These are phyloP conservation scores for Nothoprocta perdicaria DNA, from an alignment of 2,113 vertebrate genomes.

Conservation along the genomic window DNA sequence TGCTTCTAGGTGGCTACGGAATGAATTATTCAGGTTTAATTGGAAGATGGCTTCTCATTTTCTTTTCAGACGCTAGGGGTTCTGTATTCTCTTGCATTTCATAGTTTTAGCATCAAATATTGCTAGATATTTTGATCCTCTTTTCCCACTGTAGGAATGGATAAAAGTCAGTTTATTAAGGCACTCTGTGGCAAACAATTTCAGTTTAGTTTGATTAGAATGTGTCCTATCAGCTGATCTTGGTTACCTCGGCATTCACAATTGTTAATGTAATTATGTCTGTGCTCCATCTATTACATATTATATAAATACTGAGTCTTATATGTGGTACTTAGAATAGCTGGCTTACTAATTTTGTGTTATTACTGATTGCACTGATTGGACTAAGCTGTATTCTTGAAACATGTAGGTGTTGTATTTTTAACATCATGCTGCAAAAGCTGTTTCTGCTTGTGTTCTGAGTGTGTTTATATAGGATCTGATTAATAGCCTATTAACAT, in stretches of 20 bases:
- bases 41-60: not conserved
- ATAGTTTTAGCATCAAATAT: not conserved
- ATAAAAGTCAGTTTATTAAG: not conserved
- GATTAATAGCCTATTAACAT: not conserved
- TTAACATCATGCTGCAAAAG: not conserved
- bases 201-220: not conserved
- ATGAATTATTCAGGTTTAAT: not conserved
- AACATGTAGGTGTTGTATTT: not conserved
- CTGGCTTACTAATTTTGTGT: not conserved
- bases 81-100: not conserved
- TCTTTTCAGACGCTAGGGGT: not conserved
- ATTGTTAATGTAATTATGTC: not conserved
- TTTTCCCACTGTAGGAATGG: not conserved
- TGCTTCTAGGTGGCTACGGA: not conserved
- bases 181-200: not conserved
- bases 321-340: not conserved
- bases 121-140: not conserved
- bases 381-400: not conserved
- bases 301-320: not conserved
- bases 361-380: not conserved
- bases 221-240: not conserved
- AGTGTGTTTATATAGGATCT: not conserved
- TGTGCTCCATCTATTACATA: not conserved
- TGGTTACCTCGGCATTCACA: not conserved
- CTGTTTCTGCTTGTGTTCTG: not conserved